These are phyloP conservation scores for Anthophora plumipes DNA, from an alignment of 2,888 invertebrate species.

Conservation along the genomic window DNA sequence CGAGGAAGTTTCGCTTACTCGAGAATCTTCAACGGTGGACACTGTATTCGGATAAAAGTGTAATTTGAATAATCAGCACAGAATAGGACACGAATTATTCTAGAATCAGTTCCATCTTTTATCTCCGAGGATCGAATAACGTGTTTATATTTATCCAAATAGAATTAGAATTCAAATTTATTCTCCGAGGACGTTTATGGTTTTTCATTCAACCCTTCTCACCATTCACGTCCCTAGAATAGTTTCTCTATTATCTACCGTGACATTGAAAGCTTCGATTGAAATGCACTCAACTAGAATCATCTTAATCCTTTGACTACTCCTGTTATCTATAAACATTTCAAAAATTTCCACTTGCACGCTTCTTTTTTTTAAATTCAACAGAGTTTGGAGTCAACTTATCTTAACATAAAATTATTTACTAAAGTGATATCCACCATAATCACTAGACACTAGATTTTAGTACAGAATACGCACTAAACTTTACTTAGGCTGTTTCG, in stretches of 20 bases:
- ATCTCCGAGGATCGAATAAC: not conserved
- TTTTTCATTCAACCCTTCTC: not conserved
- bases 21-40: not conserved
- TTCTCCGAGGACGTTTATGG: not conserved
- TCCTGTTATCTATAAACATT: too few relatives aligned
- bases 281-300: too few relatives aligned
- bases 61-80: not conserved
- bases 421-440: too few relatives aligned
- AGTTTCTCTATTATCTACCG: not conserved
- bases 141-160: slow-evolving; percentile 8
- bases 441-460: too few relatives aligned
- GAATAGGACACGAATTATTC: slow-evolving; percentile 4
- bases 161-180: slow-evolving; percentile 23
- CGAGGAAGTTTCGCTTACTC: not conserved
- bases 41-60: not conserved
- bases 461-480: too few relatives aligned
- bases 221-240: not conserved
- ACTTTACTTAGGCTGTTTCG: too few relatives aligned
- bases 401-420: too few relatives aligned
- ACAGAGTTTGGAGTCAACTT: too few relatives aligned
- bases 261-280: too few relatives aligned
- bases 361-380: too few relatives aligned
- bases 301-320: too few relatives aligned
- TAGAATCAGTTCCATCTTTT: slow-evolving; percentile 9
- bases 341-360: too few relatives aligned